These are phyloP conservation scores for Sussaba pulchella DNA, from an alignment of 2,888 invertebrate genomes.

Conservation along the genomic window DNA sequence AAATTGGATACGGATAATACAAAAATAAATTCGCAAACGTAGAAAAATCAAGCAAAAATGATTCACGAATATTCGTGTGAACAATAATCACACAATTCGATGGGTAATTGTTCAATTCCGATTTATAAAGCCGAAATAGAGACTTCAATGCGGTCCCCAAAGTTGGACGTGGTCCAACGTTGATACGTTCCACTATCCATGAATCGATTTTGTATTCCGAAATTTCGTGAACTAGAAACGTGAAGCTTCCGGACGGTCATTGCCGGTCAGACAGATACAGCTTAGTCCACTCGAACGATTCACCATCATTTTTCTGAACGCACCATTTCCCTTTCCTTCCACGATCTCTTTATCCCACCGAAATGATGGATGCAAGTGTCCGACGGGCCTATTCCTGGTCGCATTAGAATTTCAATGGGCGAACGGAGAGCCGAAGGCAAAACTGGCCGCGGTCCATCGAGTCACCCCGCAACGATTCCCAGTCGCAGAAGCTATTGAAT, in stretches of 20 bases:
- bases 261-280: conserved; percentile 22
- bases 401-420: conserved; percentile 71
- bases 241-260: conserved; percentile 55
- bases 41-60: too few species aligned
- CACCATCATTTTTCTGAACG: conserved; percentile 60
- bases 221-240: conserved; percentile 37
- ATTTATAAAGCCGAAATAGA: too few species aligned
- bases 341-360: conserved; percentile 46
- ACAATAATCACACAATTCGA: too few species aligned
- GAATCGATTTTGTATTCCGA: conserved; percentile 45
- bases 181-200: conserved; percentile 13
- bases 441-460: conserved; percentile 46
- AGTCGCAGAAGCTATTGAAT: neutral
- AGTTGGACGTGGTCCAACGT: too few species aligned
- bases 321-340: conserved; percentile 51
- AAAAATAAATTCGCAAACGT: too few species aligned
- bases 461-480: neutral
- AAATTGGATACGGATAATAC: too few species aligned
- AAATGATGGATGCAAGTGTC: conserved; percentile 66
- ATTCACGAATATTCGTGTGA: too few species aligned
- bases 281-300: conserved; percentile 59
- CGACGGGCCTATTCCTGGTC: conserved; percentile 54
- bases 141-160: too few species aligned
- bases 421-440: neutral
- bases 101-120: too few species aligned